Evolutionary conservation across 1,140 invertebrate species (phyloP), one percentile per base, ranked within the genome.

Genomic region (Lithobius niger): DNA sequence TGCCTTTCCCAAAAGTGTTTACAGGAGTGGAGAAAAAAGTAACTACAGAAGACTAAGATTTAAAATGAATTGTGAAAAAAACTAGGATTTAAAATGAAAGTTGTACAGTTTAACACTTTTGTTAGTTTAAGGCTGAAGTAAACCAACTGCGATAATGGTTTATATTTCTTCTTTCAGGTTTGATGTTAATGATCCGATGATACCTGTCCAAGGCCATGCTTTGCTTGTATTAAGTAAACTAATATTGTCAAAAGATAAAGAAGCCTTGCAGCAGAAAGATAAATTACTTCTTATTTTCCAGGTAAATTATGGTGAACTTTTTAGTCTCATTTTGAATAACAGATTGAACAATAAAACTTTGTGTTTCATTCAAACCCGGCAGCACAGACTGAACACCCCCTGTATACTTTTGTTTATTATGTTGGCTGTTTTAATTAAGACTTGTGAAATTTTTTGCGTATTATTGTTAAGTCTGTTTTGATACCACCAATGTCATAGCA

Each of bases 121-220:
- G n/a, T n/a, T n/a, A n/a, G n/a, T n/a, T n/a, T n/a, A n/a, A n/a
- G n/a, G n/a, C n/a, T n/a, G n/a, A n/a, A n/a, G n/a, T n/a, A n/a
- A n/a, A n/a, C n/a, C n/a, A n/a, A n/a, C n/a, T n/a, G n/a, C n/a
- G n/a, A n/a, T n/a, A n/a, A n/a, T n/a, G 6, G 6, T 36, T 36
- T 36, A 10, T 36, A 45, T 45, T 19, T 67, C 57, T 36, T 48
- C 18, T 45, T 55, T 56, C n/a, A 56, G 69, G 18, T 64, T 74
- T 43, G 79, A 88, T 71, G 68, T 84, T 3, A 76, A 77, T 62
- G 82, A 88, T 72, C 72, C 79, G n/a, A 66, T 85, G 42, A 65
- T 91, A n/a, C 87, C 87, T 4, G 76, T 85, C 1, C 76, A 81
- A 66, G 86, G 82, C 19, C 87, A 92, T 73, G 88, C 81, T 6